These are phyloP conservation scores for Cranoglanis bouderius DNA, from an alignment of 2,113 vertebrate genomes.

Conservation along the genomic window DNA sequence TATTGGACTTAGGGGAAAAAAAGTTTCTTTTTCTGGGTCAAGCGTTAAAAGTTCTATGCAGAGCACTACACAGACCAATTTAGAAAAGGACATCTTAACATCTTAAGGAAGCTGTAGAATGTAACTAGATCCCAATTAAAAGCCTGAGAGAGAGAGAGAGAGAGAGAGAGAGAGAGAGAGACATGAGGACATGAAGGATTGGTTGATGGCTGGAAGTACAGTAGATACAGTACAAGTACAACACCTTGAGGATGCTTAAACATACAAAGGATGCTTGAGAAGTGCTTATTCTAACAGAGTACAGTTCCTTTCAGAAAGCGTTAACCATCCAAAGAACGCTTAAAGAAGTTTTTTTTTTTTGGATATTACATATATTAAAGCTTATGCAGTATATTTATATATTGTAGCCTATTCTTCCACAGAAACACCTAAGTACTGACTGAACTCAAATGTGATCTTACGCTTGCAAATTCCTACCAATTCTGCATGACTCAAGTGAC, in stretches of 20 bases:
- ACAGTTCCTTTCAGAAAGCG: background rate
- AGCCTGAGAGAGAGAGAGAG: no score
- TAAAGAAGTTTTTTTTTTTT: background rate
- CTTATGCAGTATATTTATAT: background rate
- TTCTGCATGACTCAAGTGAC: background rate
- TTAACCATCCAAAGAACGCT: background rate
- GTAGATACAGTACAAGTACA: background rate
- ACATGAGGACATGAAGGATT: no score
- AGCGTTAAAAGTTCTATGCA: background rate
- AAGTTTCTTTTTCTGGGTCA: background rate
- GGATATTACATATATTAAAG: background rate
- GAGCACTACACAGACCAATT: background rate
- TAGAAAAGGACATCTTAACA: no score
- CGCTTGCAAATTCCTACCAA: background rate
- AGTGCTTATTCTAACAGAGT: background rate
- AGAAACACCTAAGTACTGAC: background rate
- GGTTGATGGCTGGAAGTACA: background rate
- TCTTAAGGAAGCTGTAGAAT: no score
- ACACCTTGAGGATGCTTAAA: background rate
- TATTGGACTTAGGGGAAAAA: background rate
- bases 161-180: conserved; percentile 12
- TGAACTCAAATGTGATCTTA: background rate
- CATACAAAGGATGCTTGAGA: background rate
- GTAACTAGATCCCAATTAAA: no score
- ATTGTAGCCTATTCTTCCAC: background rate